Base-by-base conservation (phyloP, 1,140 invertebrate genomes). In the Hypsibius dujardini region DNA sequence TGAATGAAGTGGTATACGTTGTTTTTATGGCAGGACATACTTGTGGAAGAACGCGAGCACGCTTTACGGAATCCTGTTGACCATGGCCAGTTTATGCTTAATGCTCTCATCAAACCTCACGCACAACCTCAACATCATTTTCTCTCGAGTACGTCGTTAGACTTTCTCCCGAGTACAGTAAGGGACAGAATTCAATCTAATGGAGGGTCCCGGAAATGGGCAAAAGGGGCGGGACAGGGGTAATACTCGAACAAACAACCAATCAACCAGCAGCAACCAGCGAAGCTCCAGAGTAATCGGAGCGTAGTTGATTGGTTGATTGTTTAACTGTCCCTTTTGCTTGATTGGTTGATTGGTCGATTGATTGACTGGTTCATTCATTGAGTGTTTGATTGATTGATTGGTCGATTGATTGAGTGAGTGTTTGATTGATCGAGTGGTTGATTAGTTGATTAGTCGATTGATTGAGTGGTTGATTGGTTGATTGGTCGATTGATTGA, bases 81-180 rank as follows among this genome's bases (percentile, higher is more conserved):
- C 50, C 7, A 56, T 56, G 7, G n/a, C 50, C 7, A n/a, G 7
- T 7, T 7, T 56, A n/a, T 56, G 50, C 50, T n/a, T 56, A 12
- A 56, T n/a, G n/a, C 50, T 56, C 7, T 12, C 50, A 56, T 7
- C 50, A 56, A 7, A 56, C n/a, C n/a, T 56, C 7, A 56, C 50
- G n/a, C 50, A 56, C 50, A 56, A 56, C 50, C 7, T 56, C n/a
- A n/a, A 56, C n/a, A n/a, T n/a, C n/a, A 56, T n/a, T n/a, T n/a
- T 12, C n/a, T 7, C 50, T 56, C 50, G 50, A 56, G 50, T 56
- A 56, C 7, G n/a, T 12, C 50, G n/a, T 12, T 56, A 12, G 7
- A 56, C n/a, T 56, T 7, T 28, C 28, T 28, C 28, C 28, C 28
- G 28, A 28, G 28, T 28, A 28, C 28, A 28, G 28, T 28, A 28